phyloP scores from a whole-genome alignment of 2,797 vertebrate genomes.

The Characodon lateralis region DNA sequence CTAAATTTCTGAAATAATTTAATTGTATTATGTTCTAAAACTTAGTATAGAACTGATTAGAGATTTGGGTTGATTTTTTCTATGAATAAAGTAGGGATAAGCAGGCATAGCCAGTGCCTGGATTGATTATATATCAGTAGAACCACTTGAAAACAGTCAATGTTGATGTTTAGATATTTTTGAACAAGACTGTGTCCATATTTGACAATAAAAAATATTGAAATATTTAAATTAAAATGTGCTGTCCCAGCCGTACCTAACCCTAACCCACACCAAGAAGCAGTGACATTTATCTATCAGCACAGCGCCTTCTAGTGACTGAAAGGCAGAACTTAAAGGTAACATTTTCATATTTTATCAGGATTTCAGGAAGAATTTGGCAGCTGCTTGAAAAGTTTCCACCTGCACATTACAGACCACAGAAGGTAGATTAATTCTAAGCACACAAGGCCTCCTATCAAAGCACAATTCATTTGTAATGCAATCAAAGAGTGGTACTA shows the following conservation, averaged over 20 bases:
- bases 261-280: not conserved
- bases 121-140: too few relatives aligned
- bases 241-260: too few relatives aligned
- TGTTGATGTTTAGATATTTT: too few relatives aligned
- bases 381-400: conserved; percentile 2
- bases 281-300: not conserved
- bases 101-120: too few relatives aligned
- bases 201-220: not conserved
- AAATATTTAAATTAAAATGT: too few relatives aligned
- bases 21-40: too few relatives aligned
- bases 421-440: conserved; percentile 26
- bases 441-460: conserved; percentile 18
- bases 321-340: not conserved
- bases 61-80: too few relatives aligned
- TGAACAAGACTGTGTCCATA: not conserved
- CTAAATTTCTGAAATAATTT: too few relatives aligned
- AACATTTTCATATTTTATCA: not conserved
- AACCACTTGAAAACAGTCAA: too few relatives aligned
- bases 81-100: too few relatives aligned
- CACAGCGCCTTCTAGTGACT: not conserved
- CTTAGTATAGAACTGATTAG: too few relatives aligned
- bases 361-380: not conserved
- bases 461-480: conserved; percentile 34
- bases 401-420: not conserved
- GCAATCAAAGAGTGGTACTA: conserved; percentile 36